Conservation (phyloP, 2,888 invertebrate species). For the Sarcophaga caerulescens region DNA sequence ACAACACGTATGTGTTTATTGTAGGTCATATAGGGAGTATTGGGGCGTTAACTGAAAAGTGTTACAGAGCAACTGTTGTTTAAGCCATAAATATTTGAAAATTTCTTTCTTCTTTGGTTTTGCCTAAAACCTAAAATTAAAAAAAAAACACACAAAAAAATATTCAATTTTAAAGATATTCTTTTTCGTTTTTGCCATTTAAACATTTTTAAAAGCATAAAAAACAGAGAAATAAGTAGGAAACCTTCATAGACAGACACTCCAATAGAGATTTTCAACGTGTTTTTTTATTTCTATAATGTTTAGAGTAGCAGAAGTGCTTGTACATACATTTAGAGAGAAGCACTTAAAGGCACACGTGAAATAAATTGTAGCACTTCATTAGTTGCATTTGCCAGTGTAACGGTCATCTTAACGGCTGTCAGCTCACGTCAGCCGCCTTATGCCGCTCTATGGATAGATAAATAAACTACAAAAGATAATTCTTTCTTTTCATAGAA, state of each 20-base stretch:
- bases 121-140: slow-evolving; percentile 26
- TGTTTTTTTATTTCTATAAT: neutral
- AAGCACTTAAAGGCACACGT: slow-evolving; percentile 67
- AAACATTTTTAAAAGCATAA: slow-evolving; percentile 14
- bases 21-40: slow-evolving; percentile 66
- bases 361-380: slow-evolving; percentile 64
- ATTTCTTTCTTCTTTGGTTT: slow-evolving; percentile 6
- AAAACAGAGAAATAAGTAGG: slow-evolving; percentile 15
- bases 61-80: slow-evolving; percentile 65
- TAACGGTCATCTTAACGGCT: slow-evolving; percentile 40
- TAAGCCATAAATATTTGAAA: slow-evolving; percentile 3
- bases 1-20: slow-evolving; percentile 52
- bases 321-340: slow-evolving; percentile 26
- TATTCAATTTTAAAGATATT: slow-evolving; percentile 37
- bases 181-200: slow-evolving; percentile 4
- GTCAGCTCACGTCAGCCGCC: neutral
- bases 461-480: slow-evolving; percentile 32
- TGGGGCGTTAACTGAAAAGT: slow-evolving; percentile 61
- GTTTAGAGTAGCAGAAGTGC: neutral
- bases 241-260: slow-evolving; percentile 28
- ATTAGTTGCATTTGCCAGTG: slow-evolving; percentile 54
- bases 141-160: slow-evolving; percentile 12
- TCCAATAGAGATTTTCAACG: neutral
- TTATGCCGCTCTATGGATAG: neutral
- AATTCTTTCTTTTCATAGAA: slow-evolving; percentile 18